Percentiles rank a stretch among this genome's conserved stretches.
Evolutionary conservation across 2,113 vertebrate genomes (phyloP).

Genomic region (Tamias sibiricus): DNA sequence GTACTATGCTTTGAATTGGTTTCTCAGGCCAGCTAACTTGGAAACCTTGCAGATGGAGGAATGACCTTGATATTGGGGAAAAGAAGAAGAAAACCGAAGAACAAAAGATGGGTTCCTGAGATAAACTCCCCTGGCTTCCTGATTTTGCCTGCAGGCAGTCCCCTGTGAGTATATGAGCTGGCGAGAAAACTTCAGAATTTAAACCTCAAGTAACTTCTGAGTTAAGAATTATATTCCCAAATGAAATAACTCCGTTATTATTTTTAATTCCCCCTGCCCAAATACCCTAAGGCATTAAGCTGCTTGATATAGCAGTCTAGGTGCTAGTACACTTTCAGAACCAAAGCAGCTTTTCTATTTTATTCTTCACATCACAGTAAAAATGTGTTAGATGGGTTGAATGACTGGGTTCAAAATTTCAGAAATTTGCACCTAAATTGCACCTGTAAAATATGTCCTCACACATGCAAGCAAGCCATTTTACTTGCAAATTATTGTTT

Average conservation of each 20-base stretch:
- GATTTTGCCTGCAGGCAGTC: slow-evolving; percentile 31
- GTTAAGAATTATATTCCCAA: slow-evolving; percentile 73
- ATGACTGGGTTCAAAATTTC: slow-evolving; percentile 73
- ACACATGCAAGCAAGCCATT: slow-evolving; percentile 70
- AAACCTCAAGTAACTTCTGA: slow-evolving; percentile 68
- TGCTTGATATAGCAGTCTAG: slow-evolving; percentile 52
- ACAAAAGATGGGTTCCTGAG: not conserved
- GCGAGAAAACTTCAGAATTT: slow-evolving; percentile 67
- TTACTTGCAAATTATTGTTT: slow-evolving; percentile 82
- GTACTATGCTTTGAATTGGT: not conserved
- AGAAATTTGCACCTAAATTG: slow-evolving; percentile 82
- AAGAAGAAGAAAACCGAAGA: slow-evolving; percentile 15
- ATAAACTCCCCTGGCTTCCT: slow-evolving; percentile 40
- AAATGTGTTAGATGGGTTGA: slow-evolving; percentile 66
- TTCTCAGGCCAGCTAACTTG: not conserved
- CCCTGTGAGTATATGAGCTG: not conserved
- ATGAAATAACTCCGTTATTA: slow-evolving; percentile 76
- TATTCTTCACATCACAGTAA: slow-evolving; percentile 63
- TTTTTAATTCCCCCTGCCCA: slow-evolving; percentile 72
- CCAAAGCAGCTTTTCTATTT: slow-evolving; percentile 61
- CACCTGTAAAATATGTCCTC: slow-evolving; percentile 79
- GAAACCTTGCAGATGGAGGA: slow-evolving; percentile 32
- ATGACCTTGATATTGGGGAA: not conserved
- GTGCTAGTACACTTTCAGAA: slow-evolving; percentile 51
- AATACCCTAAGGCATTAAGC: slow-evolving; percentile 69